Percentiles rank a stretch among this genome's conserved stretches.
phyloP scores from a whole-genome alignment of 2,888 invertebrate species.

The Calephelis perditalis region DNA sequence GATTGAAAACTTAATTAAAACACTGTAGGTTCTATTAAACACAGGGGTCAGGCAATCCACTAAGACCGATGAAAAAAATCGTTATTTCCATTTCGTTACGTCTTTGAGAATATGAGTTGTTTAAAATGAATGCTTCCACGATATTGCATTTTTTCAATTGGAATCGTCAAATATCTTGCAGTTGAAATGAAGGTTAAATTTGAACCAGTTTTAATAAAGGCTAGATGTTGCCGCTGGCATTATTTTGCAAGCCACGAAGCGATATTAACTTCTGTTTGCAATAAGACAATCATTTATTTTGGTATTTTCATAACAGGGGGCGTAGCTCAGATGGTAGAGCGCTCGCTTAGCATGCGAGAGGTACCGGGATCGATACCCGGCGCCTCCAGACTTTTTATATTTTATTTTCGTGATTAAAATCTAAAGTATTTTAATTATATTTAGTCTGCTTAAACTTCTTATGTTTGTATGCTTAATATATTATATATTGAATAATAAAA shows the following conservation, averaged over 20 bases:
- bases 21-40: too few relatives aligned
- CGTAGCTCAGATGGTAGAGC: constrained; percentile 78
- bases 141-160: background rate
- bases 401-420: too few relatives aligned
- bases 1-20: too few relatives aligned
- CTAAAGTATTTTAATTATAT: too few relatives aligned
- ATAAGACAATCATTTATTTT: background rate
- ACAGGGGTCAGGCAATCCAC: too few relatives aligned
- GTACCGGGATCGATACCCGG: constrained; percentile 78
- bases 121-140: background rate
- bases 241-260: constrained; percentile 1
- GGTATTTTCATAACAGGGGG: constrained; percentile 42
- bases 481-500: too few relatives aligned
- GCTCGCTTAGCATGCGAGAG: constrained; percentile 78
- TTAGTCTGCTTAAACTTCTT: too few relatives aligned
- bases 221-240: background rate
- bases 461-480: too few relatives aligned
- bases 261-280: constrained; percentile 7
- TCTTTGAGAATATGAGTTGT: too few relatives aligned
- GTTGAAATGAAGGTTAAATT: constrained; percentile 5
- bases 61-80: too few relatives aligned
- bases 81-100: too few relatives aligned
- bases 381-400: constrained; percentile 52
- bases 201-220: constrained; percentile 7
- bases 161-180: background rate